Evolutionary conservation across 2,797 vertebrate genomes (phyloP).

Genomic region (Anguilla megastoma): DNA sequence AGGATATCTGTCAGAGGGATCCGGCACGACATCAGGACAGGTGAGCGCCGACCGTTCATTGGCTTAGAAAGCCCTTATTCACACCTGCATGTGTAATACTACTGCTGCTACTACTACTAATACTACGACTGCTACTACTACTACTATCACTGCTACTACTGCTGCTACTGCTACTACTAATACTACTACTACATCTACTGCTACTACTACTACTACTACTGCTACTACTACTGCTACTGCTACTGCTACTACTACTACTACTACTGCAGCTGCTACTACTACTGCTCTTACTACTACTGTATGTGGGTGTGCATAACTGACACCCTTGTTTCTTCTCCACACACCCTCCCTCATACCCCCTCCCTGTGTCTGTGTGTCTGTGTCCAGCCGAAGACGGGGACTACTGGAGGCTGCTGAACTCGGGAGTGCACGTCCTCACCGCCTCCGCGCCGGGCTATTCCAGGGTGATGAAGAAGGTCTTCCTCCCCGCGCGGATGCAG

Average conservation of each 20-base stretch:
- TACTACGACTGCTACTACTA: too few relatives aligned
- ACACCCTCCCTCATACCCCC: background rate
- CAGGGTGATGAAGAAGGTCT: constrained; percentile 83
- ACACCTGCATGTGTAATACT: too few relatives aligned
- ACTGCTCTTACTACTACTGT: too few relatives aligned
- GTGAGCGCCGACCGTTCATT: constrained; percentile 63
- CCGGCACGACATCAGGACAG: constrained; percentile 88
- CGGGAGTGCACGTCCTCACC: constrained; percentile 82
- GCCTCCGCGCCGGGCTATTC: constrained; percentile 85
- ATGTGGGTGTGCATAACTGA: background rate
- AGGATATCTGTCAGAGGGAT: constrained; percentile 84
- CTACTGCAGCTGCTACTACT: too few relatives aligned
- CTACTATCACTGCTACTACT: too few relatives aligned
- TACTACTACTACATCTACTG: too few relatives aligned
- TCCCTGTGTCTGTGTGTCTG: background rate
- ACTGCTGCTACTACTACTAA: too few relatives aligned
- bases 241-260: too few relatives aligned
- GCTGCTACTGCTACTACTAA: too few relatives aligned
- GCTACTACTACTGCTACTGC: too few relatives aligned
- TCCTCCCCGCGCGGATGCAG: constrained; percentile 78
- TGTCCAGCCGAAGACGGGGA: constrained; percentile 85
- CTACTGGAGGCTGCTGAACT: constrained; percentile 89
- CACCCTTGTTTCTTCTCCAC: background rate
- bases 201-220: too few relatives aligned
- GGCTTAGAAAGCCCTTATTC: background rate